Base-by-base conservation (phyloP, 2,113 vertebrate species). In the Steatornis caripensis region DNA sequence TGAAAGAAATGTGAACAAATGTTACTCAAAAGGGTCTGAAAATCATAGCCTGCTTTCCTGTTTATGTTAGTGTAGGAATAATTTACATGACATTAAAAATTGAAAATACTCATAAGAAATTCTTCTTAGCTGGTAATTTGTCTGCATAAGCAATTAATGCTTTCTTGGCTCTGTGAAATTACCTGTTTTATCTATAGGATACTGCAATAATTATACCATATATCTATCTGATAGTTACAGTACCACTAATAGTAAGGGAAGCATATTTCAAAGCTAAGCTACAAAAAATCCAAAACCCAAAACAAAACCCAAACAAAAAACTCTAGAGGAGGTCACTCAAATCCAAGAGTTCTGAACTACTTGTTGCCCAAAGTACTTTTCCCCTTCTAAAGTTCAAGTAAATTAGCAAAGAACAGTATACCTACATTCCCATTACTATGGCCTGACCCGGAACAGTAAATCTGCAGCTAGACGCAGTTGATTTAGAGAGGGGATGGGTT, bases 1-100 rank as follows among this genome's bases (percentile, higher is more conserved):
- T 60, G 77, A 96, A 89, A 45, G 37, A 79, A 76, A 94, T 15
- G 36, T 0, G 5, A 89, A 54, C 43, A 95, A 94, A 71, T 18
- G 57, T 85, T 91, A 58, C 58, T 93, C 84, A 81, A 82, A 95
- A 93, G 53, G 46, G 39, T 68, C 79, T 89, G 90, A 94, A 94
- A 96, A 96, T 66, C 91, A 72, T 18, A 91, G 68, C 61, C 51
- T 80, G 48, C 85, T 89, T 95, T 89, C 79, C 92, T 95, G 71
- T 94, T 95, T 96, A 69, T 91, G 74, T 84, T 88, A 79, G 29
- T 11, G 34, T 20, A 84, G 82, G 57, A 89, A 92, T 95, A 92
- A 95, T 95, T 95, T 96, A 85, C 71, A 83, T 84, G 64, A 48
- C 77, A 93, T 95, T 91, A 96, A 96, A 95, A 96, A 96, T 93